Conservation (phyloP, 2,797 vertebrate species). For the Epinephelus coioides region DNA sequence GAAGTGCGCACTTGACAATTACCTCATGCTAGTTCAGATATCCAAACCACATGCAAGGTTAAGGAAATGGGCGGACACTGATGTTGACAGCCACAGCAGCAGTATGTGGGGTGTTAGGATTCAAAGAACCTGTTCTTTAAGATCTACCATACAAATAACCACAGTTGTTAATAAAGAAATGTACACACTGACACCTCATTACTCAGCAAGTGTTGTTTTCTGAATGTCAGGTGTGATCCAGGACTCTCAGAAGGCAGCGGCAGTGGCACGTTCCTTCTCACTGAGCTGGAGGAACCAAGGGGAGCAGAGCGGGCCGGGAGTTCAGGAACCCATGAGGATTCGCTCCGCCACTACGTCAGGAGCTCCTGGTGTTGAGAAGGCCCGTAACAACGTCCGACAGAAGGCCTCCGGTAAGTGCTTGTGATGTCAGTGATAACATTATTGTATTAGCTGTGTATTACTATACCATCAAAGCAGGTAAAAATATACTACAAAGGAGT, state of each 20-base stretch:
- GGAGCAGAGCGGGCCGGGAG: slow-evolving; percentile 77
- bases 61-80: not conserved
- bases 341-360: slow-evolving; percentile 97
- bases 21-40: slow-evolving; percentile 2
- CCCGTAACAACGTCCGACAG: slow-evolving; percentile 94
- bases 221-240: slow-evolving; percentile 86
- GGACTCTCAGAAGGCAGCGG: slow-evolving; percentile 91
- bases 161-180: not conserved
- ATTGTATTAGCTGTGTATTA: not conserved
- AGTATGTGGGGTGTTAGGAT: not conserved
- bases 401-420: slow-evolving; percentile 93
- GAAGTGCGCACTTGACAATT: not conserved
- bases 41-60: not conserved
- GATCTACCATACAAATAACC: not conserved
- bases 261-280: slow-evolving; percentile 95
- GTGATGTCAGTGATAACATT: not conserved
- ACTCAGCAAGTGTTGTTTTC: slow-evolving; percentile 16
- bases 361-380: slow-evolving; percentile 95
- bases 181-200: not conserved
- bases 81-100: not conserved
- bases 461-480: slow-evolving; percentile 12
- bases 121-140: not conserved
- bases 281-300: slow-evolving; percentile 95
- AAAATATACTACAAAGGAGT: not conserved
- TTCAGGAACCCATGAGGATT: slow-evolving; percentile 95